A percentile compares a stretch with the other conserved stretches of the same genome.
Conservation (phyloP, 2,797 vertebrate species). For the Tenualosa thibaudeaui region DNA sequence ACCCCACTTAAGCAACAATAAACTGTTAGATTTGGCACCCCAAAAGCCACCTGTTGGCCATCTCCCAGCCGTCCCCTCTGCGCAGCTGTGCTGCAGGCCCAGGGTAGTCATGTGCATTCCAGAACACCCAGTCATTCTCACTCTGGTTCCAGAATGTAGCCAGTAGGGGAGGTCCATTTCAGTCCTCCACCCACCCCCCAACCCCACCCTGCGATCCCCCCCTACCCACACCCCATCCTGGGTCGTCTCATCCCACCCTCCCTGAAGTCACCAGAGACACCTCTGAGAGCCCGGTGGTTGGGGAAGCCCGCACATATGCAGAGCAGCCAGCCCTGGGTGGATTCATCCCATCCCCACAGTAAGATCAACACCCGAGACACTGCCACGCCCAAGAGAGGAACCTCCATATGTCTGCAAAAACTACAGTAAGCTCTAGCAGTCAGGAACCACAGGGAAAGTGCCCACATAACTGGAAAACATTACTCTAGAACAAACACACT, state of each 20-base stretch:
- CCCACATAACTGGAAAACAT: too few species aligned
- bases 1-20: conserved; percentile 14
- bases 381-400: background rate
- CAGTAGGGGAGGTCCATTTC: conserved; percentile 18
- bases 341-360: background rate
- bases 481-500: background rate
- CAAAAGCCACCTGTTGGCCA: conserved; percentile 10
- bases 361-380: background rate
- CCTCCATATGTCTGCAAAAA: background rate
- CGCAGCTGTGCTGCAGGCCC: background rate
- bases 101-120: background rate
- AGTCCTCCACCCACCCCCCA: background rate
- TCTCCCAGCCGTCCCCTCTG: background rate
- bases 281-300: background rate
- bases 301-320: too few species aligned
- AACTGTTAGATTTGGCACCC: background rate
- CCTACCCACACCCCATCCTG: background rate
- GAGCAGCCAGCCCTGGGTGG: background rate
- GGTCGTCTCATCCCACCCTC: background rate
- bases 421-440: background rate
- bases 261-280: background rate
- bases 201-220: background rate
- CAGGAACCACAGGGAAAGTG: background rate
- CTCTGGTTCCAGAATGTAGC: conserved; percentile 49
- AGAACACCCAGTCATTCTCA: conserved; percentile 43